Evolutionary conservation across 64 coral and sea anemone genomes (phyloP), one percentile per base, ranked within the genome.

Genomic region (Actinia equina): DNA sequence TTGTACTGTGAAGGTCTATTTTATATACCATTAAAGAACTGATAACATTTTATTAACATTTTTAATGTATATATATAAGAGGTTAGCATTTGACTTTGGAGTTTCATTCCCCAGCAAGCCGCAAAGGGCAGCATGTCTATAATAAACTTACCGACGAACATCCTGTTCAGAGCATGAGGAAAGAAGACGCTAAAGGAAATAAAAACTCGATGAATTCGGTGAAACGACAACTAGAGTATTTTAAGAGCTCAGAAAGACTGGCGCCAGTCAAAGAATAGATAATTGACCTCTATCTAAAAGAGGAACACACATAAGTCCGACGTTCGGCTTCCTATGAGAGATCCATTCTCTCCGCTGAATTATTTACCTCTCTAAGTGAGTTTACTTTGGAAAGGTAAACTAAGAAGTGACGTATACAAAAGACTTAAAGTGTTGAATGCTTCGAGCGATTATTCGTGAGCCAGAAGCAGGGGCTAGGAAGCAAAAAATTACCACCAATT

Each of bases 211-310:
- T 81, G 78, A 57, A 53, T 85, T 85, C 23, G 83, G 49, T 85
- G 83, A 85, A 85, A 57, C 30, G 59, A 85, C 52, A 63, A 63
- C 83, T 85, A 60, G 51, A 57, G 56, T 63, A 60, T 63, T 63
- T 63, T 56, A 85, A 60, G 83, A 63, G 85, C 90, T 69, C 45
- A 92, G 90, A 83, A 92, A 55, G 23, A 9, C 45, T 92, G 90
- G 90, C 90, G 90, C 90, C 90, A 82, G 19, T 59, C 44, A 62
- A 92, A 92, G 90, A 92, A 92, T 92, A 61, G 85, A 77, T 92
- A 92, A 92, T 92, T 87, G 90, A 92, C 90, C 90, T 82, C 41
- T 58, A 57, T 60, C 83, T 58, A 85, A 85, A 85, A 85, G 52
- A 81, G 78, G 78, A 44, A 81, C 49, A 51, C 78, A 14, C 78